Evolutionary conservation across 2,888 invertebrate genomes (phyloP).

Genomic region (Rhagonycha lutea): DNA sequence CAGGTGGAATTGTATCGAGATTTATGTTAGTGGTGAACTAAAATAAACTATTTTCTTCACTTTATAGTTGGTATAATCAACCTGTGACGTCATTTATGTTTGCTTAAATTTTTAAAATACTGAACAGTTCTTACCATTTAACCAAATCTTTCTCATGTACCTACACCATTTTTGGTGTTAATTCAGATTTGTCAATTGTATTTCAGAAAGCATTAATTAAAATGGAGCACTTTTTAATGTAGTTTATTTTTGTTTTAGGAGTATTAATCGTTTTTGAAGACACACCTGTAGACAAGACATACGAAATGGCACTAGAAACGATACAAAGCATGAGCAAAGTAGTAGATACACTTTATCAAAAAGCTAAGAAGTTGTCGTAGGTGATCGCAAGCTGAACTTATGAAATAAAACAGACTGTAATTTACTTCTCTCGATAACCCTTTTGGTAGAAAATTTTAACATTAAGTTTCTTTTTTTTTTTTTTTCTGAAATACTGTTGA

Average conservation of each 20-base stretch:
- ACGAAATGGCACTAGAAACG: constrained; percentile 95
- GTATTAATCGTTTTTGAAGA: constrained; percentile 98
- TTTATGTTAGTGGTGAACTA: too few relatives aligned
- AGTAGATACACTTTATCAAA: constrained; percentile 98
- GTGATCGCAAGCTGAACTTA: constrained; percentile 29
- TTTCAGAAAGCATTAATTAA: too few relatives aligned
- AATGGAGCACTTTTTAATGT: too few relatives aligned
- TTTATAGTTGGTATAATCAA: too few relatives aligned
- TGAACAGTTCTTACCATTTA: too few relatives aligned
- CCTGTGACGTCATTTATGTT: too few relatives aligned
- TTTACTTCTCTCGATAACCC: constrained; percentile 22
- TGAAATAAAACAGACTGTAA: constrained; percentile 25
- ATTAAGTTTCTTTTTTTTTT: background rate
- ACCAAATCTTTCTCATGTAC: too few relatives aligned
- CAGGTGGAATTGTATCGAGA: too few relatives aligned
- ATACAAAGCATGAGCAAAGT: constrained; percentile 99
- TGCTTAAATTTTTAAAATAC: too few relatives aligned
- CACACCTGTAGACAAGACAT: constrained; percentile 92
- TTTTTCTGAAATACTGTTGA: constrained; percentile 15
- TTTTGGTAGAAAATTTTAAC: constrained; percentile 21
- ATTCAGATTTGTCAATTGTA: too few relatives aligned
- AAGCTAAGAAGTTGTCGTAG: constrained; percentile 97
- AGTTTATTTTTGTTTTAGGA: constrained; percentile 53
- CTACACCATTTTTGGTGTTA: too few relatives aligned
- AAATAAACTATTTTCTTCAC: too few relatives aligned